phyloP scores from a whole-genome alignment of 2,888 invertebrate species.

The Cyclophora punctaria region DNA sequence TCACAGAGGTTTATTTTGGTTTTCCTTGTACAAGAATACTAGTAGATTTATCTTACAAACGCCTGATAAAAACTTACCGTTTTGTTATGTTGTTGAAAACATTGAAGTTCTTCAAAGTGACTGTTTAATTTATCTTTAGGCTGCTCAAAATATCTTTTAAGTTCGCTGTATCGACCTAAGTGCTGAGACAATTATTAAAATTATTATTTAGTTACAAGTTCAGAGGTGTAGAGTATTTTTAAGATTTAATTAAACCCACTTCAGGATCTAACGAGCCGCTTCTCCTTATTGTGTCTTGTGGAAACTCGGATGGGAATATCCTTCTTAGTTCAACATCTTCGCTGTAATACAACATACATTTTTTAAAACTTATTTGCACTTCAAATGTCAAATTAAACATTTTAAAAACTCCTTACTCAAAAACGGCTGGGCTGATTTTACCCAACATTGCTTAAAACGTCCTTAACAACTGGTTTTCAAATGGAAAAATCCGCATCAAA shows the following conservation, averaged over 20 bases:
- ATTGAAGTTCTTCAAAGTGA: conserved; percentile 55
- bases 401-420: too few relatives aligned
- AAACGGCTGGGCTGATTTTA: too few relatives aligned
- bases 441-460: too few relatives aligned
- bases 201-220: too few relatives aligned
- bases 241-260: conserved; percentile 23
- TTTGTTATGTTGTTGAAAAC: too few relatives aligned
- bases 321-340: conserved; percentile 62
- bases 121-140: conserved; percentile 48
- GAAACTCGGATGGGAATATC: conserved; percentile 60
- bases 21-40: too few relatives aligned
- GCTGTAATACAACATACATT: conserved; percentile 26
- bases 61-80: not conserved
- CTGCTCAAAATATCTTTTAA: conserved; percentile 46
- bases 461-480: too few relatives aligned
- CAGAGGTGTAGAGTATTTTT: not conserved
- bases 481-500: too few relatives aligned
- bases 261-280: conserved; percentile 52
- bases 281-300: conserved; percentile 54
- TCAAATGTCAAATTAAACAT: too few relatives aligned
- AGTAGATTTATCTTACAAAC: too few relatives aligned
- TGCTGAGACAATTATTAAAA: conserved; percentile 34
- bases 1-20: too few relatives aligned
- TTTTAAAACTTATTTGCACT: too few relatives aligned
- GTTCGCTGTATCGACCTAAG: conserved; percentile 54